These are phyloP conservation scores for Manduca sexta DNA, from an alignment of 1,140 invertebrate genomes.

Conservation along the genomic window DNA sequence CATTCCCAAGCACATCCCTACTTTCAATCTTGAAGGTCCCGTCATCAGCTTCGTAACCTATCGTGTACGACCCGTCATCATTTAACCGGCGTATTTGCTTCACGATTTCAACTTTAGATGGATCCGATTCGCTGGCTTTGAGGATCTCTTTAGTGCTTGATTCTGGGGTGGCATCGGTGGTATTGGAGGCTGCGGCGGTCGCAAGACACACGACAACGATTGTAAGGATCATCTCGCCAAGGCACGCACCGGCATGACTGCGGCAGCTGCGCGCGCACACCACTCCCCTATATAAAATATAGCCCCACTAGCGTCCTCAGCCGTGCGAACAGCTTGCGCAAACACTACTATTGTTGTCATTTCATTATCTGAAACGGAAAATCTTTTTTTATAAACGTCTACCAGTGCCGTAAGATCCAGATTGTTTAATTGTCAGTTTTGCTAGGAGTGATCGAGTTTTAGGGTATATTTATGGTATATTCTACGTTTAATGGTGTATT, in stretches of 20 bases:
- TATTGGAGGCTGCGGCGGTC: slow-evolving; percentile 69
- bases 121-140: slow-evolving; percentile 73
- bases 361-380: slow-evolving; percentile 71
- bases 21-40: slow-evolving; percentile 91
- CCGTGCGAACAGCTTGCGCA: slow-evolving; percentile 66
- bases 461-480: slow-evolving; percentile 4
- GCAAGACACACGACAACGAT: slow-evolving; percentile 42
- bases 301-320: slow-evolving; percentile 52
- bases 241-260: slow-evolving; percentile 55
- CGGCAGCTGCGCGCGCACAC: slow-evolving; percentile 43
- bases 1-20: slow-evolving; percentile 84
- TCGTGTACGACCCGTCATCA: slow-evolving; percentile 89
- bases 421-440: slow-evolving; percentile 65
- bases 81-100: slow-evolving; percentile 88
- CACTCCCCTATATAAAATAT: slow-evolving; percentile 67
- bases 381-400: slow-evolving; percentile 61
- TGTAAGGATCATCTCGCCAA: slow-evolving; percentile 54
- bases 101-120: slow-evolving; percentile 75
- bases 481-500: slow-evolving; percentile 8
- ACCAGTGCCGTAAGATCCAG: slow-evolving; percentile 49
- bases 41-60: slow-evolving; percentile 88
- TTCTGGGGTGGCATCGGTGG: slow-evolving; percentile 10
- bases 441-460: neutral
- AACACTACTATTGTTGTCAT: slow-evolving; percentile 66
- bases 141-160: slow-evolving; percentile 66